A percentile compares a stretch with the other conserved stretches of the same genome.
Conservation (phyloP, 1,140 invertebrate genomes). For the Drosophila dunni region DNA sequence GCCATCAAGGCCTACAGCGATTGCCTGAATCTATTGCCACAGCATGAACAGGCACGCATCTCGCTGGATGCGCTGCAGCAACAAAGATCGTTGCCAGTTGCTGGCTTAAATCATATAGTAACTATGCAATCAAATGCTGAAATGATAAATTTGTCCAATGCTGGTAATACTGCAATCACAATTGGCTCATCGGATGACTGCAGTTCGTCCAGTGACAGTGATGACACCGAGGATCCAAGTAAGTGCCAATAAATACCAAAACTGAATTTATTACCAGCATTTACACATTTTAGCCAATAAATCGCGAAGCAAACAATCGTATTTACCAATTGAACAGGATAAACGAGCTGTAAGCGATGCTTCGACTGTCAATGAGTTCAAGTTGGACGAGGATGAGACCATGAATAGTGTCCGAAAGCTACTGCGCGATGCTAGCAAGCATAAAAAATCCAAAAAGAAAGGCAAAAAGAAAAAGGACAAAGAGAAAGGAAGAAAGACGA, state of each 20-base stretch:
- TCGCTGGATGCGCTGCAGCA: slow-evolving; percentile 87
- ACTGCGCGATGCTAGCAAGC: slow-evolving; percentile 91
- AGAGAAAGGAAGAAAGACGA: slow-evolving; percentile 87
- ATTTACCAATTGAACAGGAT: slow-evolving; percentile 85
- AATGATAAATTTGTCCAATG: slow-evolving; percentile 26
- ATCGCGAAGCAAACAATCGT: slow-evolving; percentile 85
- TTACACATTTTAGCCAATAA: slow-evolving; percentile 44
- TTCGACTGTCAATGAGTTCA: slow-evolving; percentile 76
- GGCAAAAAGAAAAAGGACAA: slow-evolving; percentile 86
- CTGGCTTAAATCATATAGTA: background rate
- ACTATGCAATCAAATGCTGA: slow-evolving; percentile 27
- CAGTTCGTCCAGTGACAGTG: slow-evolving; percentile 61
- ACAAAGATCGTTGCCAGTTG: slow-evolving; percentile 4
- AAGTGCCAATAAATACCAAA: slow-evolving; percentile 32
- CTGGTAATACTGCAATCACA: background rate
- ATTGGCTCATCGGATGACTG: slow-evolving; percentile 60
- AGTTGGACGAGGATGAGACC: slow-evolving; percentile 92
- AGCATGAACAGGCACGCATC: slow-evolving; percentile 93
- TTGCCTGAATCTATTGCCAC: slow-evolving; percentile 91
- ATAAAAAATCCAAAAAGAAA: slow-evolving; percentile 90
- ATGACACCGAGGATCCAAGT: slow-evolving; percentile 53
- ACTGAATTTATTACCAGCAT: slow-evolving; percentile 1
- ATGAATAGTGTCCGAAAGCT: slow-evolving; percentile 93
- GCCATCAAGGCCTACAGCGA: slow-evolving; percentile 93
- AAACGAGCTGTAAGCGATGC: slow-evolving; percentile 58